Evolutionary conservation across 2,888 invertebrate species (phyloP), one percentile per base, ranked within the genome.

Genomic region (Tillus elongatus): DNA sequence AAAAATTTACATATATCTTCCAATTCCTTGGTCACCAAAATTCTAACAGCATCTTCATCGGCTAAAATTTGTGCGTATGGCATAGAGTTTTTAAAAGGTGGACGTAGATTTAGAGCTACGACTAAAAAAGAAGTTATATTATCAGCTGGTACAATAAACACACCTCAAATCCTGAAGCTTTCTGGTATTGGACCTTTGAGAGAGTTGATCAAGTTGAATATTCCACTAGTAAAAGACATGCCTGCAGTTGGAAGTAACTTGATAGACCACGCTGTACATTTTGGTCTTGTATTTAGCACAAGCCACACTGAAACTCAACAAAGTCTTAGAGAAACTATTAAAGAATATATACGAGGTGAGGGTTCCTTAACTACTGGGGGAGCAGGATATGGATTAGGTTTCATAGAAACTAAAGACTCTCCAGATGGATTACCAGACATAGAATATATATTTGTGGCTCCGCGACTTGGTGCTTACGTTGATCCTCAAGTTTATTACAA

Each of bases 141-240:
- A 19, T 79, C 87, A n/a, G 89, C 87, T 0, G 91, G 92, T 0
- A 79, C 90, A 1, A 82, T 92, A 19, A 90, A 90, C 85, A 91
- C 54, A 6, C 56, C 57, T 1, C 54, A 53, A 36, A 31, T 57
- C 2, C 35, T 58, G 8, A 52, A 55, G 53, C 33, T 56, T 3
- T 56, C 54, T 12, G 58, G 56, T 11, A 42, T 58, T n/a, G 58
- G 58, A 2, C 56, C 56, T 1, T 32, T 39, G 29, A 33, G 43
- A 3, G 47, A 53, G 14, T 34, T 58, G 11, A 14, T 39, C 12
- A 35, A 44, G 14, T 30, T 48, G 3, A 37, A 41, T 3, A 57
- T 58, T 13, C 30, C 41, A 8, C 37, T 53, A 4, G 33, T 54
- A 2, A 35, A 47, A 37, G 44, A 56, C 37, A 33, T 57, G 12